phyloP scores from a whole-genome alignment of 1,140 invertebrate genomes.

The Nebria ingens region DNA sequence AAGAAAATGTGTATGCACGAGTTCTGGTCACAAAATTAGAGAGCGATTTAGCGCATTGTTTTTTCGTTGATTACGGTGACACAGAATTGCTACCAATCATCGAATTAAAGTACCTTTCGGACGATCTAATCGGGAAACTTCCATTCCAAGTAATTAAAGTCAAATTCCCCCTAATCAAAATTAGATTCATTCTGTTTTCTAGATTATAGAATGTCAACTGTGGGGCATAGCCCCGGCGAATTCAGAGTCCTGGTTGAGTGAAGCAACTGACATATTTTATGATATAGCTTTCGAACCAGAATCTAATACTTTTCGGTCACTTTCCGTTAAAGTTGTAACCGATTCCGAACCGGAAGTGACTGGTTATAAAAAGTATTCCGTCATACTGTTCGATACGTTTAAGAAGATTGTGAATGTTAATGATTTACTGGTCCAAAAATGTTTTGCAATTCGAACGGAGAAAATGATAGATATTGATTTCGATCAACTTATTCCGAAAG shows the following conservation, averaged over 20 bases:
- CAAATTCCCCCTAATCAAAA: neutral
- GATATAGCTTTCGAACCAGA: constrained; percentile 19
- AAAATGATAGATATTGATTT: neutral
- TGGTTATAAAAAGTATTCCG: constrained; percentile 5
- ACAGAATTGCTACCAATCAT: neutral
- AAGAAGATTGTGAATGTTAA: neutral
- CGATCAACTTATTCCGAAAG: neutral
- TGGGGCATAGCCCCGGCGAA: constrained; percentile 19
- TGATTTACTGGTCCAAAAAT: neutral
- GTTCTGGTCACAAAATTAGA: constrained; percentile 7
- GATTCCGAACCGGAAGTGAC: neutral
- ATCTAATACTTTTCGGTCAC: constrained; percentile 19
- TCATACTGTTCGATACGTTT: neutral
- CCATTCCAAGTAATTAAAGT: constrained; percentile 14
- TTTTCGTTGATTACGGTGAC: constrained; percentile 16
- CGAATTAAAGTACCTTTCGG: constrained; percentile 10
- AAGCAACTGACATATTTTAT: constrained; percentile 24
- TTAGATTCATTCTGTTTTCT: neutral
- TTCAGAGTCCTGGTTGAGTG: constrained; percentile 19
- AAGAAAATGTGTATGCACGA: neutral
- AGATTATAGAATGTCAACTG: constrained; percentile 23
- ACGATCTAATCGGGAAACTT: constrained; percentile 6
- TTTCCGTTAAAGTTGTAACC: constrained; percentile 14
- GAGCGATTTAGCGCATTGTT: constrained; percentile 5
- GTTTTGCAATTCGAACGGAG: neutral